Conservation (phyloP, 2,888 invertebrate species). For the Entomobrya proxima region DNA sequence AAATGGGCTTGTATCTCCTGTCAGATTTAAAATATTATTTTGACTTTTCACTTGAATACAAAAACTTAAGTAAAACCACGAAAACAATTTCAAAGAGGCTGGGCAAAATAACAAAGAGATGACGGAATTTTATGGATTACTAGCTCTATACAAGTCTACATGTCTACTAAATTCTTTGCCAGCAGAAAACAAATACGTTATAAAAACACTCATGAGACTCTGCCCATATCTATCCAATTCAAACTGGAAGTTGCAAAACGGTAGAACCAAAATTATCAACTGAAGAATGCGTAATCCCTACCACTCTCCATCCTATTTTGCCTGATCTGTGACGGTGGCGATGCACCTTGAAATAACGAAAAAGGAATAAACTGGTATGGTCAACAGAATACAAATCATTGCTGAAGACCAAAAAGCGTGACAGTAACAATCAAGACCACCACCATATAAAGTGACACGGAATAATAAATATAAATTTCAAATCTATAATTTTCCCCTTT, state of each 20-base stretch:
- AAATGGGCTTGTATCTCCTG: no score
- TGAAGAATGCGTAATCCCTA: no score
- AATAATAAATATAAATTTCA: not conserved
- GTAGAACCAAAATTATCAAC: no score
- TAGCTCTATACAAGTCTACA: not conserved
- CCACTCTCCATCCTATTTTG: not conserved
- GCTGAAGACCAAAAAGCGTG: constrained; percentile 44
- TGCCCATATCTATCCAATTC: no score
- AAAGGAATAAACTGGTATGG: constrained; percentile 58
- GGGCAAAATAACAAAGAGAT: no score
- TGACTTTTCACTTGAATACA: no score
- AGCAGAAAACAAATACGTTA: no score
- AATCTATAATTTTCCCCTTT: constrained; percentile 18
- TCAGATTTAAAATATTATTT: no score
- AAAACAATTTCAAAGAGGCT: no score
- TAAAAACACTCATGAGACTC: no score
- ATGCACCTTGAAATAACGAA: constrained; percentile 51
- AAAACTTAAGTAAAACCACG: no score
- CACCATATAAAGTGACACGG: constrained; percentile 56
- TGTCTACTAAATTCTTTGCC: constrained; percentile 24
- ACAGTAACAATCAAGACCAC: constrained; percentile 62
- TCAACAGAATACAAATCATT: constrained; percentile 60
- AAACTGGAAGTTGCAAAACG: no score
- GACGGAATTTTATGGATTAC: not conserved
- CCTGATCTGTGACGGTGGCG: not conserved